phyloP scores from a whole-genome alignment of 2,797 vertebrate genomes.

The Clarias fuscus region DNA sequence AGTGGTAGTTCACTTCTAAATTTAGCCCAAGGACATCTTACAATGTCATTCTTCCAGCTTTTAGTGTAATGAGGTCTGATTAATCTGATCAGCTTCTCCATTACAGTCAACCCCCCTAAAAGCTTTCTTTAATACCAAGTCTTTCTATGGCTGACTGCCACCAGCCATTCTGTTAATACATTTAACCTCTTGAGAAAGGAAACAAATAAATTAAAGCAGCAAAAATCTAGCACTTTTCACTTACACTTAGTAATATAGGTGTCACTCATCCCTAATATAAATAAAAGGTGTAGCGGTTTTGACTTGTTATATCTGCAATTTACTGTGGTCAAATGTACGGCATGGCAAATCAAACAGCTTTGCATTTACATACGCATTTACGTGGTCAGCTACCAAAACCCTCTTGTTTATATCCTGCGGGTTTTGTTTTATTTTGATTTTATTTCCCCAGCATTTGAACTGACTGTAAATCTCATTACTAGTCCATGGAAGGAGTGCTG shows the following conservation, averaged over 20 bases:
- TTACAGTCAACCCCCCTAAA: slow-evolving; percentile 66
- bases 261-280: not conserved
- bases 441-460: not conserved
- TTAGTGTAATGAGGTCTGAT: slow-evolving; percentile 81
- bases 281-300: not conserved
- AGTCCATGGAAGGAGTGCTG: not conserved
- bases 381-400: not conserved
- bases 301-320: not conserved
- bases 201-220: slow-evolving; percentile 2
- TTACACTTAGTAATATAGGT: not conserved
- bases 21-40: slow-evolving; percentile 74
- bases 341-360: not conserved
- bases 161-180: slow-evolving; percentile 56
- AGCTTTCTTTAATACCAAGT: slow-evolving; percentile 76
- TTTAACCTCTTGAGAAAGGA: slow-evolving; percentile 56
- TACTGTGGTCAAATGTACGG: not conserved
- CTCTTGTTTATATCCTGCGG: not conserved
- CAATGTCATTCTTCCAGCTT: slow-evolving; percentile 67
- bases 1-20: slow-evolving; percentile 58
- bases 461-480: not conserved
- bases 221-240: not conserved
- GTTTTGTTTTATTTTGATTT: not conserved
- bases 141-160: slow-evolving; percentile 71
- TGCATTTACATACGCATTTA: not conserved
- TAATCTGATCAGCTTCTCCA: slow-evolving; percentile 71